Conservation (phyloP, 2,113 vertebrate genomes). For the Cettia cetti region DNA sequence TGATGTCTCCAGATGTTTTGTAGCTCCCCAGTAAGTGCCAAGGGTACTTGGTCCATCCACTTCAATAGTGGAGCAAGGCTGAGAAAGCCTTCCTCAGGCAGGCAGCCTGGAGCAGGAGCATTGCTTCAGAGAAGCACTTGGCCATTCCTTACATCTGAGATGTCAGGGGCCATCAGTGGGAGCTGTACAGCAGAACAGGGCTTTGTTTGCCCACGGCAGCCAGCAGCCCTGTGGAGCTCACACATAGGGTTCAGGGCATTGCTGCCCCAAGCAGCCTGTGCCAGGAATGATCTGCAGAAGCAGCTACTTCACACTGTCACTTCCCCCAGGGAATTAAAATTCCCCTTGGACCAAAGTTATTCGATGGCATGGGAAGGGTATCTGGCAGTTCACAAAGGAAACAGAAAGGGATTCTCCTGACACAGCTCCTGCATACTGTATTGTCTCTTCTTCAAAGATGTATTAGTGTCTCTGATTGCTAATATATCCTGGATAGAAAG, state of each 20-base stretch:
- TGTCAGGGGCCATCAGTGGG: not conserved
- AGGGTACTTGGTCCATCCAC: not conserved
- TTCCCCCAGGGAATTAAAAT: not conserved
- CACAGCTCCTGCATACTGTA: not conserved
- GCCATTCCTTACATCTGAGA: not conserved
- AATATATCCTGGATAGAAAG: not conserved
- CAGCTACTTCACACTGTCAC: not conserved
- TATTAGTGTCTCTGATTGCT: not conserved
- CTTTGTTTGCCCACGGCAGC: not conserved
- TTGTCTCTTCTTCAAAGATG: not conserved
- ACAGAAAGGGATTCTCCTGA: not conserved
- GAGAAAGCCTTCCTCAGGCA: not conserved
- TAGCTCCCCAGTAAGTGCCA: not conserved
- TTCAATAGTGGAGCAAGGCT: not conserved
- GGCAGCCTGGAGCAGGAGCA: not conserved
- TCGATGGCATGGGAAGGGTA: not conserved
- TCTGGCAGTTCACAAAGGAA: not conserved
- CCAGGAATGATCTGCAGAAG: not conserved
- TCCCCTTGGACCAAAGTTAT: not conserved
- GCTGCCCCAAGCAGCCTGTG: not conserved
- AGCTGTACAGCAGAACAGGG: not conserved
- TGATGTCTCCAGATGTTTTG: not conserved
- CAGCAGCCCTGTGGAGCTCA: fast-evolving
- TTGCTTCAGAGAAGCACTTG: not conserved
- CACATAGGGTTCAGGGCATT: fast-evolving